Base-by-base conservation (phyloP, 2,797 vertebrate genomes). In the Ibycter americanus region DNA sequence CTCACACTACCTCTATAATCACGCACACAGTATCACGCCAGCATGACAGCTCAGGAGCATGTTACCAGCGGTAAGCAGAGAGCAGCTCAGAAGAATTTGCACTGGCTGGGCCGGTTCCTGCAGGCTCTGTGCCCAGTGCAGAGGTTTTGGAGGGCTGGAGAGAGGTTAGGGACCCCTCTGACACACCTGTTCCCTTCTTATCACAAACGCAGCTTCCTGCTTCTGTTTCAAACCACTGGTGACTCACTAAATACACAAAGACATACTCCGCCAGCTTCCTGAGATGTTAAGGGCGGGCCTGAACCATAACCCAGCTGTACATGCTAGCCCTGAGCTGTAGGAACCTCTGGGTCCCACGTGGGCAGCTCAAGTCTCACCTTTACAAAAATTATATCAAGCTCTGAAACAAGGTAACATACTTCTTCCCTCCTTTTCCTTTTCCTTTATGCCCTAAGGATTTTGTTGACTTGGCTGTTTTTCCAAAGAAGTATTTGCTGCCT, bases 21-120 rank as follows among this genome's bases (percentile, higher is more conserved):
- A 18, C 2, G 0, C 15, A 32, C 40, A n/a, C 0, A 2, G 27
- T 71, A 51, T 26, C 56, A 40, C 1, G 3, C 46, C 9, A 55
- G 32, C 1, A 0, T 36, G 32, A 62, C 0, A 0, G 47, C 22
- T 65, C 40, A 40, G 68, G 80, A 76, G 49, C 20, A 47, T 11
- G 31, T 56, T 61, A 51, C 23, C 52, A 61, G 19, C 26, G 25
- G 22, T 32, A 21, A 83, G 54, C 49, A 70, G 16, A 22, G 40
- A 61, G 40, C 25, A 56, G 31, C 36, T 87, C 3, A 0, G 36
- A 38, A 71, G 21, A 1, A 1, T 49, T 61, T 61, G n/a, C 26
- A 15, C 40, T 38, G 3, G 0, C 44, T 36, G 10, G 17, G 19
- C 7, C 2, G 1, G 22, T 27, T 77, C 55, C 47, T 1, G 4